Evolutionary conservation across 2,113 vertebrate species (phyloP).

Genomic region (Gasterosteus nipponicus): DNA sequence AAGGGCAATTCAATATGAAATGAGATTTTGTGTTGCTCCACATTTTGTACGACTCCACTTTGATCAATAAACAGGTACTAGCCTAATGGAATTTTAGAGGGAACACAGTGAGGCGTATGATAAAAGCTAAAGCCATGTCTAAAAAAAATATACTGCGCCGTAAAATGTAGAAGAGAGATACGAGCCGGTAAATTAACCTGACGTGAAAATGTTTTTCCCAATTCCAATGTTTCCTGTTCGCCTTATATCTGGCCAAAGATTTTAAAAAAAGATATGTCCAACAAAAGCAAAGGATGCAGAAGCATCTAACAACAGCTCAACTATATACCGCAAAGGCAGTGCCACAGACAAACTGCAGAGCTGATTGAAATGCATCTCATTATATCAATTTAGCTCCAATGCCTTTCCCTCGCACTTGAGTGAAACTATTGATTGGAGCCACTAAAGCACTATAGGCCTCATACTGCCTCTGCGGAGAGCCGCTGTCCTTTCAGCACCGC

Average conservation of each 20-base stretch:
- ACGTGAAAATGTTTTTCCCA: not conserved
- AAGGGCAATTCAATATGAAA: conserved; percentile 81
- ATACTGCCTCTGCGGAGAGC: conserved; percentile 38
- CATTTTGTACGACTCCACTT: conserved; percentile 67
- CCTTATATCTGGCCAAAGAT: conserved; percentile 1
- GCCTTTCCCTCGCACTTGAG: conserved; percentile 55
- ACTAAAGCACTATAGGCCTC: conserved; percentile 36
- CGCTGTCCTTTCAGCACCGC: conserved; percentile 72
- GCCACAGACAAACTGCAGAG: conserved; percentile 2
- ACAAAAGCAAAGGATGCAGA: conserved; percentile 17
- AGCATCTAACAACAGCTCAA: conserved; percentile 18
- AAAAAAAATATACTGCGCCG: conserved; percentile 8
- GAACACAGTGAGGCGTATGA: conserved; percentile 53
- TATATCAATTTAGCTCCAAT: conserved; percentile 63
- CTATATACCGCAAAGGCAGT: conserved; percentile 21
- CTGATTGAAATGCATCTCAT: conserved; percentile 69
- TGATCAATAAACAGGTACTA: conserved; percentile 80
- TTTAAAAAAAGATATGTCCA: not conserved
- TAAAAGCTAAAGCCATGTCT: conserved; percentile 37
- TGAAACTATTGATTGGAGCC: conserved; percentile 67
- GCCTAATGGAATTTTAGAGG: conserved; percentile 69
- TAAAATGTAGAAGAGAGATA: conserved; percentile 14
- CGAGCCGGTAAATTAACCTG: conserved; percentile 34
- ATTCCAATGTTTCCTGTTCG: conserved; percentile 23
- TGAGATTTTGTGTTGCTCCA: conserved; percentile 70